Conservation (phyloP, 2,797 vertebrate species). For the Malacoctenus gilli region DNA sequence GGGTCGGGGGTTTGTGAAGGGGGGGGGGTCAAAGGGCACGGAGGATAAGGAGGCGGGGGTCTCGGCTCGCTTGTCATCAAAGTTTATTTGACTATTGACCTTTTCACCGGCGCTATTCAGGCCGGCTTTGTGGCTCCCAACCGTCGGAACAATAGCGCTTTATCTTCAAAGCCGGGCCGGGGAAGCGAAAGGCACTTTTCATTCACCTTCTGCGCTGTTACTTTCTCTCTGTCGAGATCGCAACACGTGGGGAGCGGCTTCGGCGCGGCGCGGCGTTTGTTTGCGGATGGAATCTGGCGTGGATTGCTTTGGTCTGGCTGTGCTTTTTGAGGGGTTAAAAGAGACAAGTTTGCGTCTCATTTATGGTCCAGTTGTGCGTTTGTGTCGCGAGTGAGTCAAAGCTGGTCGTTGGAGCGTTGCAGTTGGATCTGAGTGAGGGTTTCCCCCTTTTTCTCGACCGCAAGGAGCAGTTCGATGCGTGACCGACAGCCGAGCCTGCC, state of each 20-base stretch:
- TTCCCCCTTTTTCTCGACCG: too few relatives aligned
- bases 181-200: slow-evolving; percentile 11
- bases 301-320: too few relatives aligned
- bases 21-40: slow-evolving; percentile 14
- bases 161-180: slow-evolving; percentile 39
- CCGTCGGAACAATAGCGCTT: slow-evolving; percentile 38
- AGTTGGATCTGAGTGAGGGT: too few relatives aligned
- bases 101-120: slow-evolving; percentile 37
- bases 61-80: slow-evolving; percentile 43
- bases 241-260: slow-evolving; percentile 17
- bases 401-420: too few relatives aligned
- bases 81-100: slow-evolving; percentile 68
- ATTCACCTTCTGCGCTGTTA: background rate
- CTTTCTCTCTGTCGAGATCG: background rate
- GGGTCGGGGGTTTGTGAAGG: background rate
- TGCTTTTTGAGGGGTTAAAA: too few relatives aligned
- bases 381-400: too few relatives aligned
- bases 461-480: too few relatives aligned
- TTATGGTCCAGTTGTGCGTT: too few relatives aligned
- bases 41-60: slow-evolving; percentile 19
- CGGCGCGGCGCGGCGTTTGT: background rate
- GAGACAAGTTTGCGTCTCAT: too few relatives aligned
- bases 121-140: slow-evolving; percentile 11
- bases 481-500: slow-evolving; percentile 41
- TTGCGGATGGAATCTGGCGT: too few relatives aligned